phyloP scores from a whole-genome alignment of 2,797 vertebrate species.

The Enteromius radiatus region DNA sequence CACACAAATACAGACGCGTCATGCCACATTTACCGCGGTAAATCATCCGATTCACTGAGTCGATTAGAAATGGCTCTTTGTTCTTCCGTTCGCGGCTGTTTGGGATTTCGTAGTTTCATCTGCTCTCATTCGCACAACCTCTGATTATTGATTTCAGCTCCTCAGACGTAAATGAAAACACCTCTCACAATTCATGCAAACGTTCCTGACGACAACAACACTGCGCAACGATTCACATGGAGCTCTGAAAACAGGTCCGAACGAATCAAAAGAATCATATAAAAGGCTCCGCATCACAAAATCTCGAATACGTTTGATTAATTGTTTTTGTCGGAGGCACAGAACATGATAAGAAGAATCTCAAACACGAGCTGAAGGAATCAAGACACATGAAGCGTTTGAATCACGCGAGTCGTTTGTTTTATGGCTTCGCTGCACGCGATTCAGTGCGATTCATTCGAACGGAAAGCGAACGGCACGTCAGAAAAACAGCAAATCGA shows the following conservation, averaged over 20 bases:
- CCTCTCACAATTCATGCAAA: constrained; percentile 34
- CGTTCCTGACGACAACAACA: constrained; percentile 6
- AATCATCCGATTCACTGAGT: background rate
- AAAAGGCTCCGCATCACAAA: constrained; percentile 3
- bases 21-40: constrained; percentile 7
- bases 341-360: background rate
- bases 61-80: background rate
- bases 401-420: background rate
- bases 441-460: constrained; percentile 31
- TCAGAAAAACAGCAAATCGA: background rate
- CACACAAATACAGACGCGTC: constrained; percentile 7
- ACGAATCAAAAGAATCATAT: background rate
- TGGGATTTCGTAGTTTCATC: background rate
- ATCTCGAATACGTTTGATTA: background rate
- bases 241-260: background rate
- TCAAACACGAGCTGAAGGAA: background rate
- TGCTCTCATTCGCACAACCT: constrained; percentile 2
- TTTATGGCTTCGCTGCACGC: constrained; percentile 51
- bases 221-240: background rate
- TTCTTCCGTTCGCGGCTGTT: no score
- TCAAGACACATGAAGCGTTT: background rate
- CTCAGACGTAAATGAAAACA: background rate
- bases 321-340: constrained; percentile 3
- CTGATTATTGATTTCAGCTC: background rate
- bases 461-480: background rate